Evolutionary conservation across 92 coral and sea anemone species (phyloP).

Genomic region (Epizoanthus fatuus): DNA sequence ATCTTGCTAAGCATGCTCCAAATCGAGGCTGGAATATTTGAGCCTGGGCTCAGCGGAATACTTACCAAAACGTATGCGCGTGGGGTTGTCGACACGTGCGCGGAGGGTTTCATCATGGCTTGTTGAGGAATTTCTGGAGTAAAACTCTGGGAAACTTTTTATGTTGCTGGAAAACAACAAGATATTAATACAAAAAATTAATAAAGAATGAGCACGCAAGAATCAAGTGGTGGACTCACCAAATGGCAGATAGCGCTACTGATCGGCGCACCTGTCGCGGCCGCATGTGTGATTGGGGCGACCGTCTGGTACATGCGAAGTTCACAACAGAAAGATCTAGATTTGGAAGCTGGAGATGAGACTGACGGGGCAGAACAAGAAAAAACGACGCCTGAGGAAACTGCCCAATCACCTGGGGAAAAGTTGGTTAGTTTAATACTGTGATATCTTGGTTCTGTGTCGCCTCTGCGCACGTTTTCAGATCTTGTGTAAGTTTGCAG

Average conservation of each 20-base stretch:
- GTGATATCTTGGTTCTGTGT: neutral
- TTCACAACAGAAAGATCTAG: neutral
- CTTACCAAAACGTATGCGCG: slow-evolving; percentile 11
- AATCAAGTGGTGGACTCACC: slow-evolving; percentile 73
- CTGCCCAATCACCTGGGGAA: neutral
- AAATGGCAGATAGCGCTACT: slow-evolving; percentile 88
- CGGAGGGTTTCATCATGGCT: slow-evolving; percentile 17
- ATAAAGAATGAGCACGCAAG: slow-evolving; percentile 80
- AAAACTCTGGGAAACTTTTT: neutral
- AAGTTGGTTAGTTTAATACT: slow-evolving; percentile 9
- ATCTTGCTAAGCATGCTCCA: slow-evolving; percentile 1
- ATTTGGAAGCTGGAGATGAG: slow-evolving; percentile 12
- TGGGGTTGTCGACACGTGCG: slow-evolving; percentile 36
- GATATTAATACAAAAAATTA: neutral
- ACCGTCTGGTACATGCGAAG: slow-evolving; percentile 77
- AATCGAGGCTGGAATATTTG: slow-evolving; percentile 12
- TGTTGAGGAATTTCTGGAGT: neutral
- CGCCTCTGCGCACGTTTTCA: neutral
- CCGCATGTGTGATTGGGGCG: slow-evolving; percentile 76
- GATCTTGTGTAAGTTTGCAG: no score
- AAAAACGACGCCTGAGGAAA: slow-evolving; percentile 5
- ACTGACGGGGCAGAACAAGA: neutral
- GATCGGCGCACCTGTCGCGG: slow-evolving; percentile 87
- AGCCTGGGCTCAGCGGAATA: slow-evolving; percentile 24
- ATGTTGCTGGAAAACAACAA: neutral